These are phyloP conservation scores for Macrotis lagotis DNA, from an alignment of 2,113 vertebrate genomes.

Conservation along the genomic window DNA sequence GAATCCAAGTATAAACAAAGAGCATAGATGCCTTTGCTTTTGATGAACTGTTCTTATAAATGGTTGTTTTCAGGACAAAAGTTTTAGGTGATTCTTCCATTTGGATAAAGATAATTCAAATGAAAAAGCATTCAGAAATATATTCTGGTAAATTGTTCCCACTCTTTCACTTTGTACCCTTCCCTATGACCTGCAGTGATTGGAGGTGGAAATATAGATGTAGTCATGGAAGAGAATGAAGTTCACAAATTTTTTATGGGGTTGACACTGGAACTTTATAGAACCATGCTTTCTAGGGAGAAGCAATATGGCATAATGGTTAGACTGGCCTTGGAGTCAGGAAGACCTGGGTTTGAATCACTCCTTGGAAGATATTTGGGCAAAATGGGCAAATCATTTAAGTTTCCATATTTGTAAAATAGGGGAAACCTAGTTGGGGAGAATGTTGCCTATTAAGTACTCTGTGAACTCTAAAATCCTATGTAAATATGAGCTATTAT, in stretches of 20 bases:
- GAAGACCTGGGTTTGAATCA: neutral
- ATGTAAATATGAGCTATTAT: neutral
- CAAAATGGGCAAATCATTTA: neutral
- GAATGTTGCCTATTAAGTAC: neutral
- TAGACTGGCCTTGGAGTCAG: neutral
- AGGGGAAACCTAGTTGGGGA: neutral
- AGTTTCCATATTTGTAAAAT: neutral
- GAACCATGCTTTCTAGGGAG: neutral
- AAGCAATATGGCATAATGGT: neutral
- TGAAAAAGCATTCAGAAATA: rapidly evolving
- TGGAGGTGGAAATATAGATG: neutral
- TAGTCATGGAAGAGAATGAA: neutral
- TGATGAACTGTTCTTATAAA: rapidly evolving
- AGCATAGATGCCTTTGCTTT: neutral
- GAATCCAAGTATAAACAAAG: neutral
- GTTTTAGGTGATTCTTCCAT: neutral
- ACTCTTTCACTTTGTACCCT: neutral
- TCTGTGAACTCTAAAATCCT: neutral
- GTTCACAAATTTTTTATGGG: neutral
- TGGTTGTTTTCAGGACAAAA: neutral
- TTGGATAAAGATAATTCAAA: neutral
- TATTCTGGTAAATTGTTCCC: neutral
- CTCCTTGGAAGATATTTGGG: neutral
- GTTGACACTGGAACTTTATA: neutral
- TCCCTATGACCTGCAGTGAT: neutral